Percentiles rank a stretch among this genome's conserved stretches.
Evolutionary conservation across 2,888 invertebrate species (phyloP).

Genomic region (Coenonympha glycerion): DNA sequence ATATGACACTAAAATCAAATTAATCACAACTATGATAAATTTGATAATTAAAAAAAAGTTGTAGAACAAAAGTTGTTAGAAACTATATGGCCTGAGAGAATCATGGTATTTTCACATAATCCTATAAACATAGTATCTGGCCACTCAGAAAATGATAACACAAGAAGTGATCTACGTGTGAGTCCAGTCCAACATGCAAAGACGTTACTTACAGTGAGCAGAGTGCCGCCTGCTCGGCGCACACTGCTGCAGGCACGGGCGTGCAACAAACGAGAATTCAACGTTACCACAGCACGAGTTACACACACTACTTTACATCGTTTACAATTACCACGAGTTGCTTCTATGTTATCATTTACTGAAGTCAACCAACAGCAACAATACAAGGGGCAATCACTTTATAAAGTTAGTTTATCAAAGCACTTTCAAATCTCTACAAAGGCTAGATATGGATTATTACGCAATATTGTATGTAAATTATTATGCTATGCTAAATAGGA

Average conservation of each 20-base stretch:
- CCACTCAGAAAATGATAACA: constrained; percentile 61
- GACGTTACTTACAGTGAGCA: constrained; percentile 62
- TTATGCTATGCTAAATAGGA: too few relatives aligned
- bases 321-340: constrained; percentile 31
- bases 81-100: too few relatives aligned
- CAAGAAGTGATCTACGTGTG: constrained; percentile 24
- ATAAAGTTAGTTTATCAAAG: too few relatives aligned
- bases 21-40: too few relatives aligned
- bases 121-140: constrained; percentile 32
- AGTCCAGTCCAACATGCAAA: constrained; percentile 43
- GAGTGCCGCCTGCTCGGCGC: constrained; percentile 52
- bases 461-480: too few relatives aligned
- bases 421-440: neutral
- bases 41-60: too few relatives aligned
- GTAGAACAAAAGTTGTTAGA: too few relatives aligned
- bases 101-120: too few relatives aligned
- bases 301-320: constrained; percentile 20
- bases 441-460: too few relatives aligned
- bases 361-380: constrained; percentile 32
- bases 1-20: too few relatives aligned
- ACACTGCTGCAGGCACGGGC: constrained; percentile 52
- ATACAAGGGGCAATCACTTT: constrained; percentile 3
- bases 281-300: constrained; percentile 37
- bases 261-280: constrained; percentile 45
- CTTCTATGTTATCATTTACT: constrained; percentile 54